These are phyloP conservation scores for Pammene aurita DNA, from an alignment of 2,888 invertebrate species.

Conservation along the genomic window DNA sequence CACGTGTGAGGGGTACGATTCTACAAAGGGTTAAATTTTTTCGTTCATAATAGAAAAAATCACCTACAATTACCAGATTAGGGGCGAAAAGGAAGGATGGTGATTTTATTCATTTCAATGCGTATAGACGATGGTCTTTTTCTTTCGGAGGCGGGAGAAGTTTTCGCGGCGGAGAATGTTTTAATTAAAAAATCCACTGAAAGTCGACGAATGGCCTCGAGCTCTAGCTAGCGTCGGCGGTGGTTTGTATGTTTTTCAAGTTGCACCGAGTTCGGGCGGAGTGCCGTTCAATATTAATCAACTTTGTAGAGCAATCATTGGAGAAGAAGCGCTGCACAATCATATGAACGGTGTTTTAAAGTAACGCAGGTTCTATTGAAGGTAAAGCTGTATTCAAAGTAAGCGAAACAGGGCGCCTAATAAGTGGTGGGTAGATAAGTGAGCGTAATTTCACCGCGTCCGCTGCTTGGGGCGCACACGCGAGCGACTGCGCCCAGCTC, in stretches of 20 bases:
- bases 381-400: constrained; percentile 56
- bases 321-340: constrained; percentile 3
- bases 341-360: background rate
- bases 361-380: constrained; percentile 9
- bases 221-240: constrained; percentile 51
- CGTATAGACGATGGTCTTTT: constrained; percentile 62
- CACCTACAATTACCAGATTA: constrained; percentile 78
- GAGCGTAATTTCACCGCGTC: constrained; percentile 76
- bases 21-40: constrained; percentile 72
- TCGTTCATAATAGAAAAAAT: constrained; percentile 64
- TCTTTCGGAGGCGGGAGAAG: constrained; percentile 50
- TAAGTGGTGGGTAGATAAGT: constrained; percentile 69
- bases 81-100: constrained; percentile 66
- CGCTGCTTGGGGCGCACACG: constrained; percentile 74
- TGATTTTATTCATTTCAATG: constrained; percentile 61
- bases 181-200: constrained; percentile 66
- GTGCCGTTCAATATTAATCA: constrained; percentile 53
- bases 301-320: constrained; percentile 16
- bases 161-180: constrained; percentile 62
- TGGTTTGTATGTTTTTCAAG: constrained; percentile 55
- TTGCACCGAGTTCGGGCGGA: constrained; percentile 50
- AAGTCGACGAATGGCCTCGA: constrained; percentile 48
- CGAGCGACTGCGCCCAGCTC: constrained; percentile 64
- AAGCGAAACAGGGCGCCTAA: constrained; percentile 62
- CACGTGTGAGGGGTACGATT: constrained; percentile 76